A percentile compares a stretch with the other conserved stretches of the same genome.
Evolutionary conservation across 2,797 vertebrate species (phyloP).

Genomic region (Tokudaia muenninki): DNA sequence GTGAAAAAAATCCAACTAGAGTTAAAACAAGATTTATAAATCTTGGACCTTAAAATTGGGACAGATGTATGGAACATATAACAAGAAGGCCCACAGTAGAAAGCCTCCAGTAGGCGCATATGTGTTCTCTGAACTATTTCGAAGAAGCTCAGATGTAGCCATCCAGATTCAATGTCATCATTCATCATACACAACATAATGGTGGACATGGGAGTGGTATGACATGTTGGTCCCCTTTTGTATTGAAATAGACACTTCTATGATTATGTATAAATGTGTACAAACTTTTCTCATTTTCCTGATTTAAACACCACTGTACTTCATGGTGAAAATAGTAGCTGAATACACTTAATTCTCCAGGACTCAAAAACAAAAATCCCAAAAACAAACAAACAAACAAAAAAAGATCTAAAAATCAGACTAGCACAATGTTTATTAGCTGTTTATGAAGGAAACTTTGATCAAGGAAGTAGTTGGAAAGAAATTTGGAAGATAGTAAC

Average conservation of each 20-base stretch:
- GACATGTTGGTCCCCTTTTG: neutral
- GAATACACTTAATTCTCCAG: neutral
- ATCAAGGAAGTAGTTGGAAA: neutral
- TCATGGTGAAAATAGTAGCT: neutral
- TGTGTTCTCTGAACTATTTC: neutral
- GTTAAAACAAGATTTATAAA: neutral
- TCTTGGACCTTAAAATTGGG: no score
- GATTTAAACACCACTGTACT: neutral
- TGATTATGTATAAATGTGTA: neutral
- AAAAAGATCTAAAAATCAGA: neutral
- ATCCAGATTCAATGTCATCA: neutral
- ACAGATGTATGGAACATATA: neutral
- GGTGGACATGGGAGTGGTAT: neutral
- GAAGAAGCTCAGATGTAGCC: neutral
- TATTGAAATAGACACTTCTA: neutral
- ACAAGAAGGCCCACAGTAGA: neutral
- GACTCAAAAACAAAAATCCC: neutral
- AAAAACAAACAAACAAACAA: no score
- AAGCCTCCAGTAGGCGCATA: neutral
- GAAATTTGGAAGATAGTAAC: neutral
- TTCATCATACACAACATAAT: neutral
- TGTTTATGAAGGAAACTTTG: neutral
- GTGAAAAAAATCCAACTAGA: neutral
- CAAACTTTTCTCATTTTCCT: neutral
- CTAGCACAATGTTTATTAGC: neutral